Base-by-base conservation (phyloP, 2,113 vertebrate genomes). In the Malurus elegans region DNA sequence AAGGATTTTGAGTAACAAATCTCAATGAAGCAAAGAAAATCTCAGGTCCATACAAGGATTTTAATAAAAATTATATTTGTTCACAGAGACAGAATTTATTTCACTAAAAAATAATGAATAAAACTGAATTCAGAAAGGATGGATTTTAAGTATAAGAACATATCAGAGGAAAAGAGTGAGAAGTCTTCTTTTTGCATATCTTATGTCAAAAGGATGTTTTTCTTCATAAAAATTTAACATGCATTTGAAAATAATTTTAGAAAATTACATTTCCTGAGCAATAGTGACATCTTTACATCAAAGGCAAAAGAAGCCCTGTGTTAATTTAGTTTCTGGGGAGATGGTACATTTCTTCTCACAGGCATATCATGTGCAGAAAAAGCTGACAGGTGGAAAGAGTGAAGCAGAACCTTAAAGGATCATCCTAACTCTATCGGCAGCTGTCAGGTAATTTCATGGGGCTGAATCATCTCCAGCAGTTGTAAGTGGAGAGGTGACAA, bases 391-490 rank as follows among this genome's bases (percentile, higher is more conserved):
- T 83, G 25, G 56, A 88, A 60, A 76, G 62, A 71, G n/a, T 60
- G 64, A 83, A 67, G 72, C 47, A 74, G 60, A 95, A 32, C 14
- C 57, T 89, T 85, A 69, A 87, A 95, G 57, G 45, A 95, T 95
- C 67, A 71, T 70, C 44, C 36, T 71, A 40, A 76, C 51, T 67
- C 4, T 92, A 95, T 71, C 0, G 8, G 69, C 86, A 90, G 56
- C 82, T 96, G 90, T 92, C 93, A 95, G 64, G 64, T 61, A 80
- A 73, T 93, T 88, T 90, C 79, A 79, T 74, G 86, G 75, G 28
- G 47, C 71, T 67, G 79, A 92, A 62, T 83, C n/a, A 28, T 92
- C 62, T 78, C 56, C 34, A 67, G 34, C 19, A 90, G 21, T 6
- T 40, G 6, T 17, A 31, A 34, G 40, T 56, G 10, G 29, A 78